Conservation (phyloP, 2,888 invertebrate genomes). For the Conus canariensis region DNA sequence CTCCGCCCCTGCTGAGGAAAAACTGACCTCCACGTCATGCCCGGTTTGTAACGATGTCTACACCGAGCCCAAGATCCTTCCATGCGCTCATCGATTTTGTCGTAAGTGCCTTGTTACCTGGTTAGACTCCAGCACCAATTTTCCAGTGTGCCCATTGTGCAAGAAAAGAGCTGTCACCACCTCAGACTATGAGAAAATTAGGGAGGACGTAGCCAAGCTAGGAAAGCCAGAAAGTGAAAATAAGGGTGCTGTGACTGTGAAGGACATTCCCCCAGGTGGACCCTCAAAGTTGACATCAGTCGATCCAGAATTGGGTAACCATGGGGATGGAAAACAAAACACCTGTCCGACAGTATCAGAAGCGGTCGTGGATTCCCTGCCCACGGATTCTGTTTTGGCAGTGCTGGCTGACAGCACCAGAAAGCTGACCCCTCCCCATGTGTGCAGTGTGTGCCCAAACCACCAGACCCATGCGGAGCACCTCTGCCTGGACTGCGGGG, state of each 20-base stretch:
- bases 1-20: not conserved
- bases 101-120: slow-evolving; percentile 12
- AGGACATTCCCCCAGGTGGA: too few species aligned
- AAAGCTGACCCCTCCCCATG: not conserved
- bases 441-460: not conserved
- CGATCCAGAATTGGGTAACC: too few species aligned
- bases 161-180: not conserved
- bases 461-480: not conserved
- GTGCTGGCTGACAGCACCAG: not conserved
- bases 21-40: not conserved
- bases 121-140: not conserved
- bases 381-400: not conserved
- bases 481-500: not conserved
- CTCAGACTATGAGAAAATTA: not conserved
- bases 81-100: slow-evolving; percentile 7
- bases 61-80: not conserved
- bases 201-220: not conserved
- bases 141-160: not conserved
- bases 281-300: too few species aligned
- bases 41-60: not conserved
- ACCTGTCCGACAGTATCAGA: not conserved
- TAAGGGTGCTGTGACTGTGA: not conserved
- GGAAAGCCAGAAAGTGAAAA: not conserved
- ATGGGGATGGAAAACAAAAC: too few species aligned
- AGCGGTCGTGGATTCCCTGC: not conserved